A percentile compares a stretch with the other conserved stretches of the same genome.
phyloP scores from a whole-genome alignment of 2,797 vertebrate genomes.

The Clarias fuscus region DNA sequence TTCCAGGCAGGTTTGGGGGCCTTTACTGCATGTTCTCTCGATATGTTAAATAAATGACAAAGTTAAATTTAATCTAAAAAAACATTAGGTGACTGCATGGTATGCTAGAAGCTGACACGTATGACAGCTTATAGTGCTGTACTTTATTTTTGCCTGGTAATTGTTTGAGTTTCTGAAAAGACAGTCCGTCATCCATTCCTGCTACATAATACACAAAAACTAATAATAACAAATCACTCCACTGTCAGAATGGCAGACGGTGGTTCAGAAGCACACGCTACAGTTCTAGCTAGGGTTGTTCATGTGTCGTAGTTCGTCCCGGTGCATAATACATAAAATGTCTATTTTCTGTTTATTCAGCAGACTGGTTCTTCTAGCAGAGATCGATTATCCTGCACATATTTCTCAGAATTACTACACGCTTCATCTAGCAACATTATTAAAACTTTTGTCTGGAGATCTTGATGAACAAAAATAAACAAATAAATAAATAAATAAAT shows the following conservation, averaged over 20 bases:
- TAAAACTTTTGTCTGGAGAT: neutral
- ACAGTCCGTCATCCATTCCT: neutral
- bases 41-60: neutral
- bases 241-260: neutral
- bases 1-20: neutral
- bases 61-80: no score
- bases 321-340: neutral
- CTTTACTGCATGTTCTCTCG: neutral
- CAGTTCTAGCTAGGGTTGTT: neutral
- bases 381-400: no score
- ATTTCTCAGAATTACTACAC: neutral
- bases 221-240: neutral
- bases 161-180: neutral
- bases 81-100: neutral
- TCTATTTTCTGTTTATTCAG: neutral
- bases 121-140: neutral
- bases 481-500: no score
- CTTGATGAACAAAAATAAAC: neutral
- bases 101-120: neutral
- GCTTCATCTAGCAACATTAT: neutral
- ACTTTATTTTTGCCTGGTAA: neutral
- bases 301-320: neutral
- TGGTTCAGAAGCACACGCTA: neutral
- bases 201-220: neutral
- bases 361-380: neutral